These are phyloP conservation scores for Parotocinclus haroldoi DNA, from an alignment of 2,797 vertebrate species.

Conservation along the genomic window DNA sequence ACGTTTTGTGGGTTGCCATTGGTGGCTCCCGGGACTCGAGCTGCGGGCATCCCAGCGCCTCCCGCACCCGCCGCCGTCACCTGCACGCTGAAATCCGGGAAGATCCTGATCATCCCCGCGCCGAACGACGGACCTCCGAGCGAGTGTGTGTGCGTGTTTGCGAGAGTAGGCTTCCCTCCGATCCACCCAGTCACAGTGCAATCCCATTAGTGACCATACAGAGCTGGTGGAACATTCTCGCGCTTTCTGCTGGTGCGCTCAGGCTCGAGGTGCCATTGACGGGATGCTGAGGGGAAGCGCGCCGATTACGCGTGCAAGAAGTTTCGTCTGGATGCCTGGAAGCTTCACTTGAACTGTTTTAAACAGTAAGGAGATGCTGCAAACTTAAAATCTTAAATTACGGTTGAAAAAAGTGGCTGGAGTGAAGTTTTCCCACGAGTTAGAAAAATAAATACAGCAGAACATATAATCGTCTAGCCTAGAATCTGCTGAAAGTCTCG, in stretches of 20 bases:
- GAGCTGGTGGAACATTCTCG: conserved; percentile 63
- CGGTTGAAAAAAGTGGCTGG: too few species aligned
- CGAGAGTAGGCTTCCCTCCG: conserved; percentile 69
- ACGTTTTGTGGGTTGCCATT: conserved; percentile 90
- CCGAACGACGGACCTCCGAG: conserved; percentile 56
- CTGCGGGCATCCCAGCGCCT: conserved; percentile 75
- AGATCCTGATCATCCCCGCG: conserved; percentile 89
- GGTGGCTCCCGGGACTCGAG: conserved; percentile 75
- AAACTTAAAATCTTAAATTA: background rate
- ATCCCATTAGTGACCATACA: conserved; percentile 79
- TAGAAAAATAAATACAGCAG: too few species aligned
- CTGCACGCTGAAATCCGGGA: conserved; percentile 99
- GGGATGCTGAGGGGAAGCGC: conserved; percentile 12
- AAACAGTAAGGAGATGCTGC: background rate
- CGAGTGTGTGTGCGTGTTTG: conserved; percentile 63
- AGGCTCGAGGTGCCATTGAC: conserved; percentile 7
- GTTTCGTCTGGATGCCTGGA: conserved; percentile 7
- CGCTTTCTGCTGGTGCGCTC: conserved; percentile 63
- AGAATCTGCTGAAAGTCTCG: too few species aligned
- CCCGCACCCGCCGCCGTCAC: conserved; percentile 87
- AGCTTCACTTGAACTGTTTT: background rate
- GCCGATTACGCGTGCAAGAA: conserved; percentile 6
- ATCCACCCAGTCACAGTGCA: conserved; percentile 76
- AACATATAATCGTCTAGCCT: too few species aligned
- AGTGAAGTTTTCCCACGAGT: too few species aligned